Evolutionary conservation across 2,888 invertebrate species (phyloP), one percentile per base, ranked within the genome.

Genomic region (Eristalis pertinax): DNA sequence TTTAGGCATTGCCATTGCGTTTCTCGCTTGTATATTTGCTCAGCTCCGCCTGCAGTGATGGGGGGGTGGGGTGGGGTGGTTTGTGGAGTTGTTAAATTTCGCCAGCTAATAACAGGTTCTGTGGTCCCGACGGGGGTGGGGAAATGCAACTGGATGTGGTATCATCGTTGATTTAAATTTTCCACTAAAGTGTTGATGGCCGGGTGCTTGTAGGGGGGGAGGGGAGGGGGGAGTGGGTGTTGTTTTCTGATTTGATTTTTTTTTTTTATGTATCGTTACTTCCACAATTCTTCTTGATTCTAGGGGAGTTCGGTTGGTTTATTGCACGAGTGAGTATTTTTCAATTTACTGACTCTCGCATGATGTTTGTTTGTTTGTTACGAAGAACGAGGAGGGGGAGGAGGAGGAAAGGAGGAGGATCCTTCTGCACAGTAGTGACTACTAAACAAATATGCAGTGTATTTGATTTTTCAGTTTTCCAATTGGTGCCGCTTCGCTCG

Each of bases 81-180:
- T n/a, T n/a, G 1, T 2, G 26, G 10, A 32, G 15, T 63, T 65
- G 65, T 83, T 79, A 67, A 80, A 79, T 76, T 76, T 87, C 79
- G 73, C 79, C 72, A 73, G 67, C 67, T 77, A 63, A 60, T 65
- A 74, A 69, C 68, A 50, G 15, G 65, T 68, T 19, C 38, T n/a
- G 19, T 13, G 58, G 50, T 68, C 19, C 4, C 8, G 43, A 50
- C 50, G 50, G 1, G 4, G 50, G 0, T 19, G 38, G 4, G 68
- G 63, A 35, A 35, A 32, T 8, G 24, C 22, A 26, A 26, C 26
- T 26, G 2, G 26, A 26, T 26, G 26, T 26, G 26, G 24, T 62
- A 73, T 70, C 75, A 84, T 84, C 80, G 74, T 75, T 84, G 87
- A 84, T 87, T 87, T 76, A 78, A 80, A 50, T 56, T 78, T 86